Percentiles rank a stretch among this genome's conserved stretches.
Conservation (phyloP, 2,797 vertebrate species). For the Perodicticus potto region DNA sequence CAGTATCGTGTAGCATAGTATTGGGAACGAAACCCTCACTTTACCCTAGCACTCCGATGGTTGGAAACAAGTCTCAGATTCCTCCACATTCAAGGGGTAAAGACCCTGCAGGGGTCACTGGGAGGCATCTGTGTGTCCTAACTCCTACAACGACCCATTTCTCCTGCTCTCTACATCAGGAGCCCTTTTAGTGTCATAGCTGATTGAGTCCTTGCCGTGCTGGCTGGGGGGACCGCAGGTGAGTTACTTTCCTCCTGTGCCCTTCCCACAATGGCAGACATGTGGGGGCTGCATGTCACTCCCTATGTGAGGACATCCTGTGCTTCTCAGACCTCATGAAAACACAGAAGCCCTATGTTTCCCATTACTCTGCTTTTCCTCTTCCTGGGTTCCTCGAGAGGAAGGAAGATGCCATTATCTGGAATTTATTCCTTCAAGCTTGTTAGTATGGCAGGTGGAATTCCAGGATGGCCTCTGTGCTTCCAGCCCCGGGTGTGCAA, state of each 20-base stretch:
- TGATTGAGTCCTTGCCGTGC: too few species aligned
- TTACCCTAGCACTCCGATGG: too few species aligned
- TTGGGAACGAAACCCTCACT: too few species aligned
- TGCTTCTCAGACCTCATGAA: not conserved
- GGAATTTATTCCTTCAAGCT: not conserved
- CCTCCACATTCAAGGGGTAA: not conserved
- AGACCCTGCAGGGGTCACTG: not conserved
- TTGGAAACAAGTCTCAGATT: not conserved
- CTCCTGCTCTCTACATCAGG: not conserved
- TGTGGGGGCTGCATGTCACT: not conserved
- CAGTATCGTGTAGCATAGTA: too few species aligned
- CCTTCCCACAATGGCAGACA: not conserved
- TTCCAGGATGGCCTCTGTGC: not conserved
- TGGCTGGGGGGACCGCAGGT: not conserved
- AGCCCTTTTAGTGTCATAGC: not conserved
- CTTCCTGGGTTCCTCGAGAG: not conserved
- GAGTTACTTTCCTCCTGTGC: not conserved
- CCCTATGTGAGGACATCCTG: not conserved
- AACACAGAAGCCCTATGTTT: not conserved
- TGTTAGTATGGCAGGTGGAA: not conserved
- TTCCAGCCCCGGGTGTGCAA: not conserved
- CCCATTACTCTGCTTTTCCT: not conserved
- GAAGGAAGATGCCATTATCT: not conserved
- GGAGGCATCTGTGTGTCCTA: not conserved
- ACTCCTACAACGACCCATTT: not conserved